phyloP scores from a whole-genome alignment of 2,797 vertebrate genomes.

The Schizothorax lantsangensis region DNA sequence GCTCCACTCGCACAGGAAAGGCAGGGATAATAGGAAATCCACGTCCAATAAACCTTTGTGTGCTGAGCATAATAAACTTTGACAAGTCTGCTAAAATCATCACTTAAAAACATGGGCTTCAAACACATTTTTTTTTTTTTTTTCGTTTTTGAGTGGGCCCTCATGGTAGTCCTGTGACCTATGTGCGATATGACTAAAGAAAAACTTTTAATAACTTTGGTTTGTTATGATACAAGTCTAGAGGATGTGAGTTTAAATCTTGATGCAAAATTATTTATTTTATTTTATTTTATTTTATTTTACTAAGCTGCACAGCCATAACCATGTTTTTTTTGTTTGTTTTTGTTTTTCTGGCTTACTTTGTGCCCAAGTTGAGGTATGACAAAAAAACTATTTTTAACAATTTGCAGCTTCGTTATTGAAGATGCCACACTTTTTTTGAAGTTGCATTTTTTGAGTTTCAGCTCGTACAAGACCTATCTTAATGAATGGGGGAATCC shows the following conservation, averaged over 20 bases:
- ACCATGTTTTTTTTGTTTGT: neutral
- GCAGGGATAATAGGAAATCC: conserved; percentile 31
- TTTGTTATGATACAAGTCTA: neutral
- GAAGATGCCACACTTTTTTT: too few relatives aligned
- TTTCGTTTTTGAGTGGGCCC: neutral
- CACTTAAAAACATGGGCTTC: conserved; percentile 2
- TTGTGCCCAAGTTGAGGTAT: too few relatives aligned
- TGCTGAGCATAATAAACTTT: conserved; percentile 24
- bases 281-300: neutral
- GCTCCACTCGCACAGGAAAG: conserved; percentile 13
- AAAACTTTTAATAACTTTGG: neutral
- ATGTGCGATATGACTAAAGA: neutral
- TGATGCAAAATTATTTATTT: neutral
- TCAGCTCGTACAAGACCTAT: too few relatives aligned
- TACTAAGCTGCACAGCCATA: neutral
- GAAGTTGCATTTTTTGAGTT: too few relatives aligned
- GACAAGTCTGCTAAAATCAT: conserved; percentile 25
- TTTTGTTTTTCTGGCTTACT: too few relatives aligned
- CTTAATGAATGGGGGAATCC: too few relatives aligned
- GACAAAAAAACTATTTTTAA: too few relatives aligned
- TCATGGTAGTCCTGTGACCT: neutral
- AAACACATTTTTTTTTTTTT: neutral
- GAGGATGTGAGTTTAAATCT: neutral
- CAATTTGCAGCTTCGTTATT: too few relatives aligned
- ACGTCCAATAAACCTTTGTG: conserved; percentile 38